Evolutionary conservation across 2,113 vertebrate genomes (phyloP).

Genomic region (Merops nubicus): DNA sequence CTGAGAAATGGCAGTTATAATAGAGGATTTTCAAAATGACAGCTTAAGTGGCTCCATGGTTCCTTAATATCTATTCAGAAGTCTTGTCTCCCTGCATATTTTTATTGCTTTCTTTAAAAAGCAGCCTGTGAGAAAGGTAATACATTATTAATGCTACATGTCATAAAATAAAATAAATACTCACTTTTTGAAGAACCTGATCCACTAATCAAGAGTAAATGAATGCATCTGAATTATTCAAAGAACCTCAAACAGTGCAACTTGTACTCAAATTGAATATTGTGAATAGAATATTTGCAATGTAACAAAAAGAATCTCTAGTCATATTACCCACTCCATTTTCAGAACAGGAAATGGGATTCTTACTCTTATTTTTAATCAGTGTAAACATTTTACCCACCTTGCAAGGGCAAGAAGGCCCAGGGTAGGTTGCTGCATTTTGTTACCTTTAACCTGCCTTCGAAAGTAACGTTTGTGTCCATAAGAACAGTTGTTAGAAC

Average conservation of each 20-base stretch:
- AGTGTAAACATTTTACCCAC: neutral
- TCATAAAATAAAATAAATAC: conserved; percentile 77
- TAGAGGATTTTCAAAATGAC: conserved; percentile 51
- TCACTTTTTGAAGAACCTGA: conserved; percentile 67
- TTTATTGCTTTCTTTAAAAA: conserved; percentile 55
- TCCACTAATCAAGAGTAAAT: conserved; percentile 77
- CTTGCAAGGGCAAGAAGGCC: neutral
- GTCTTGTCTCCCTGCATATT: conserved; percentile 55
- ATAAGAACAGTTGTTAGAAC: neutral
- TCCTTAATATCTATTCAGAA: conserved; percentile 65
- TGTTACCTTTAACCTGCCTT: neutral
- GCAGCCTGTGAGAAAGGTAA: conserved; percentile 61
- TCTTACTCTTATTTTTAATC: conserved; percentile 17
- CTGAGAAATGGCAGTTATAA: conserved; percentile 30
- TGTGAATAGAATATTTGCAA: conserved; percentile 62
- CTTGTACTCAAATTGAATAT: conserved; percentile 77
- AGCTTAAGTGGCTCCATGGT: conserved; percentile 64
- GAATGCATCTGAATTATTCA: conserved; percentile 77
- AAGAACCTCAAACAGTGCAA: conserved; percentile 67
- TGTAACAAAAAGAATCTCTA: conserved; percentile 47
- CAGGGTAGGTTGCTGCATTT: neutral
- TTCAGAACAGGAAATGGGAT: neutral
- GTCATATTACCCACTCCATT: conserved; percentile 23
- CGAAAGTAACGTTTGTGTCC: neutral
- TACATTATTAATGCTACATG: conserved; percentile 76